Percentiles rank a stretch among this genome's conserved stretches.
Evolutionary conservation across 2,113 vertebrate species (phyloP).

Genomic region (Anolis carolinensis): DNA sequence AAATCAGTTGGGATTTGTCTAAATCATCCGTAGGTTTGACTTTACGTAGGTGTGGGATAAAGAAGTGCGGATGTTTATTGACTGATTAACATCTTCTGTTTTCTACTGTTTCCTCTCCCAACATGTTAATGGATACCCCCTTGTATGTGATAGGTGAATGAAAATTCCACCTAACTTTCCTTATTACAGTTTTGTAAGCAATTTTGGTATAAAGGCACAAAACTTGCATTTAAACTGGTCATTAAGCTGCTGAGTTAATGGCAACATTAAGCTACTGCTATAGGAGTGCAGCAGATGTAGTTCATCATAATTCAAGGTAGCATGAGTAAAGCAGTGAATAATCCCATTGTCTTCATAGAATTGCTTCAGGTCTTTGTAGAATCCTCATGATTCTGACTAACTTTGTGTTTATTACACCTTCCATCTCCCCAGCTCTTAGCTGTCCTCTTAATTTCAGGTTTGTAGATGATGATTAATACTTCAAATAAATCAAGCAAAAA

Average conservation of each 20-base stretch:
- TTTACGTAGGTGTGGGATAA: background rate
- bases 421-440: conserved; percentile 53
- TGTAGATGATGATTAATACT: conserved; percentile 20
- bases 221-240: conserved; percentile 35
- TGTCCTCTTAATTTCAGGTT: conserved; percentile 29
- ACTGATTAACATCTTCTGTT: background rate
- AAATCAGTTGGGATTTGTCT: background rate
- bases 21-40: background rate
- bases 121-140: background rate
- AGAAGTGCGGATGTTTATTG: background rate
- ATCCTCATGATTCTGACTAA: conserved; percentile 67
- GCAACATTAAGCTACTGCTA: conserved; percentile 46
- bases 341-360: conserved; percentile 58
- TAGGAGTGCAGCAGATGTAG: conserved; percentile 64
- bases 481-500: background rate
- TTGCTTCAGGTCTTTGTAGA: conserved; percentile 52
- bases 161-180: background rate
- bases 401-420: conserved; percentile 55
- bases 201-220: background rate
- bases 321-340: conserved; percentile 54
- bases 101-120: background rate
- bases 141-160: background rate
- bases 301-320: conserved; percentile 63
- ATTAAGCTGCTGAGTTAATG: conserved; percentile 46
- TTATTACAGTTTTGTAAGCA: conserved; percentile 5